These are phyloP conservation scores for Idaea biselata DNA, from an alignment of 2,888 invertebrate genomes.

Conservation along the genomic window DNA sequence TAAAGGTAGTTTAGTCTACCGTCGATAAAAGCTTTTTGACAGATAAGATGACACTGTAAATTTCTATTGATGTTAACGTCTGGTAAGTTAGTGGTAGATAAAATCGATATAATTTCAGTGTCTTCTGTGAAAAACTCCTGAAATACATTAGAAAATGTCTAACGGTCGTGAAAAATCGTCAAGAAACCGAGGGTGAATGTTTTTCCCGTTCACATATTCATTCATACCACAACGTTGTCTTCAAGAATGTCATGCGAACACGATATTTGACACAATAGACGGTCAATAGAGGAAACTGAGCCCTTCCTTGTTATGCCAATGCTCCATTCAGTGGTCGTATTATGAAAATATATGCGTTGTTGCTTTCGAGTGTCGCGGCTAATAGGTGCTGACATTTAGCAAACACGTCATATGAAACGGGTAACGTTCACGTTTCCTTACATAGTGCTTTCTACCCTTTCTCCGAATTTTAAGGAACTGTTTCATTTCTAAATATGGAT, in stretches of 20 bases:
- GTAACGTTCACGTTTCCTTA: conserved; percentile 41
- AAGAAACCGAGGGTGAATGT: no score
- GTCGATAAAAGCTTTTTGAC: no score
- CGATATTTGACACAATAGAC: conserved; percentile 34
- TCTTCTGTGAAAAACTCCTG: no score
- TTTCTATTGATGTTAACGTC: no score
- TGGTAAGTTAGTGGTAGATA: no score
- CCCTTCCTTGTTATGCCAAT: conserved; percentile 55
- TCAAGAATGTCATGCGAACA: conserved; percentile 30
- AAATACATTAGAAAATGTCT: no score
- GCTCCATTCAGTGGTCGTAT: conserved; percentile 51
- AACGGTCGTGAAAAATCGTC: no score
- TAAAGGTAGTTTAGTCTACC: no score
- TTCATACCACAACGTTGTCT: conserved; percentile 8
- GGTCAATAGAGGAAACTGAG: conserved; percentile 35
- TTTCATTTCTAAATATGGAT: not conserved
- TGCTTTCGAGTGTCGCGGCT: conserved; percentile 29
- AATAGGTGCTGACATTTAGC: conserved; percentile 40
- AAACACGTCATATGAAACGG: conserved; percentile 59
- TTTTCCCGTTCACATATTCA: no score
- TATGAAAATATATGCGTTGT: conserved; percentile 66
- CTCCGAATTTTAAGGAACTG: conserved; percentile 4
- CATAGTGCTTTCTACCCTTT: conserved; percentile 24
- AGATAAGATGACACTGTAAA: no score
- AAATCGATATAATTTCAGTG: no score